These are phyloP conservation scores for Adelosebastes latens DNA, from an alignment of 2,797 vertebrate genomes.

Conservation along the genomic window DNA sequence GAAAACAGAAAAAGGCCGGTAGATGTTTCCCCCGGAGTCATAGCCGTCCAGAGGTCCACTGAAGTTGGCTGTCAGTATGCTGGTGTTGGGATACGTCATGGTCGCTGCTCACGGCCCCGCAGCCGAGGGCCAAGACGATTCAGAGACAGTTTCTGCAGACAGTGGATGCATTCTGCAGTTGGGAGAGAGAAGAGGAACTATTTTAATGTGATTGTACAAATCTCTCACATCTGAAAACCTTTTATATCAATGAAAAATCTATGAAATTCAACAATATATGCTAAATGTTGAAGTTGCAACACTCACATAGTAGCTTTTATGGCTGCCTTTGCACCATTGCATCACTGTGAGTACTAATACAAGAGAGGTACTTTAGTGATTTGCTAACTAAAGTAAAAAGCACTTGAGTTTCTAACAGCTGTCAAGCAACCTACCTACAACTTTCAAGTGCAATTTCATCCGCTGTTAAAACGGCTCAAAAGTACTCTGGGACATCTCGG, in stretches of 20 bases:
- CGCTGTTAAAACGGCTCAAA: slow-evolving; percentile 57
- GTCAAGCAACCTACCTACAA: slow-evolving; percentile 68
- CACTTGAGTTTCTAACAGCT: slow-evolving; percentile 62
- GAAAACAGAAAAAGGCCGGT: slow-evolving; percentile 86
- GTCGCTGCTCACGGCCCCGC: slow-evolving; percentile 55
- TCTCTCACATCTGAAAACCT: not conserved
- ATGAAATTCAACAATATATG: not conserved
- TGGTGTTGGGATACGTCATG: slow-evolving; percentile 81
- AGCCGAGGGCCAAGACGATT: slow-evolving; percentile 30
- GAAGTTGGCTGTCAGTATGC: slow-evolving; percentile 67
- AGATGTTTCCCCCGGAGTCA: slow-evolving; percentile 76
- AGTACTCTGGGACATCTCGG: slow-evolving; percentile 54
- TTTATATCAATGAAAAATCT: not conserved
- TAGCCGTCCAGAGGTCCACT: slow-evolving; percentile 63
- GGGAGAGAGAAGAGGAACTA: slow-evolving; percentile 18
- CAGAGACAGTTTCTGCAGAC: slow-evolving; percentile 29
- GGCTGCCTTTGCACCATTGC: not conserved
- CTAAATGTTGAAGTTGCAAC: not conserved
- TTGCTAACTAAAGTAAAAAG: slow-evolving; percentile 62
- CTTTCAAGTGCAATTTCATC: slow-evolving; percentile 73
- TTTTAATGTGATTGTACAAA: not conserved
- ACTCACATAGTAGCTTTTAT: not conserved
- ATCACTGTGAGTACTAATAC: slow-evolving; percentile 17
- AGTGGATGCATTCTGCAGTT: slow-evolving; percentile 58
- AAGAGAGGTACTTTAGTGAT: slow-evolving; percentile 60